phyloP scores from a whole-genome alignment of 35 echinoderm and acorn worm genomes.

The Anneissia japonica region DNA sequence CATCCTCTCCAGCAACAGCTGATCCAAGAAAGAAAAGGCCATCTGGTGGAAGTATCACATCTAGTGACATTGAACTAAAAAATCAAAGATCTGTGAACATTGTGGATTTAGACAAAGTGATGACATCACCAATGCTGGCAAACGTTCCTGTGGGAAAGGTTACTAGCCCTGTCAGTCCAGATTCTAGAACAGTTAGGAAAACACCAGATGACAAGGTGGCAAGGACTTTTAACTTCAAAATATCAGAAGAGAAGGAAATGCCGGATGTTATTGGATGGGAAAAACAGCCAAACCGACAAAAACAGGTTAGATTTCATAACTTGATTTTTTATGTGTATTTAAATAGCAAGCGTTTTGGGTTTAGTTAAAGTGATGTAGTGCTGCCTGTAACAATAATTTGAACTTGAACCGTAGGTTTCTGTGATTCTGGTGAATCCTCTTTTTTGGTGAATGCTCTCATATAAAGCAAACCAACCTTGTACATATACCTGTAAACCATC shows the following conservation, averaged over 20 bases:
- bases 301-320: background rate
- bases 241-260: background rate
- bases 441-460: too few species aligned
- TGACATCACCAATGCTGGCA: background rate
- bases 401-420: too few species aligned
- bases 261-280: background rate
- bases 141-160: background rate
- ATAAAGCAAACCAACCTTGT: too few species aligned
- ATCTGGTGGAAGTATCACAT: too few species aligned
- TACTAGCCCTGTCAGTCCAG: background rate
- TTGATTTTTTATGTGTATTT: too few species aligned
- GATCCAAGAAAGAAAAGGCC: background rate
- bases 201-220: background rate
- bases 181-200: background rate
- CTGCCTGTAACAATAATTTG: too few species aligned
- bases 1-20: background rate
- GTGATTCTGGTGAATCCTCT: too few species aligned
- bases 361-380: too few species aligned
- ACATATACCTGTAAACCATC: too few species aligned
- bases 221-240: background rate
- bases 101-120: background rate
- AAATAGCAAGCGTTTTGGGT: too few species aligned
- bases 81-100: background rate
- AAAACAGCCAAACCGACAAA: background rate
- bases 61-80: background rate